Evolutionary conservation across 1,140 invertebrate species (phyloP).

Genomic region (Drosophila elegans): DNA sequence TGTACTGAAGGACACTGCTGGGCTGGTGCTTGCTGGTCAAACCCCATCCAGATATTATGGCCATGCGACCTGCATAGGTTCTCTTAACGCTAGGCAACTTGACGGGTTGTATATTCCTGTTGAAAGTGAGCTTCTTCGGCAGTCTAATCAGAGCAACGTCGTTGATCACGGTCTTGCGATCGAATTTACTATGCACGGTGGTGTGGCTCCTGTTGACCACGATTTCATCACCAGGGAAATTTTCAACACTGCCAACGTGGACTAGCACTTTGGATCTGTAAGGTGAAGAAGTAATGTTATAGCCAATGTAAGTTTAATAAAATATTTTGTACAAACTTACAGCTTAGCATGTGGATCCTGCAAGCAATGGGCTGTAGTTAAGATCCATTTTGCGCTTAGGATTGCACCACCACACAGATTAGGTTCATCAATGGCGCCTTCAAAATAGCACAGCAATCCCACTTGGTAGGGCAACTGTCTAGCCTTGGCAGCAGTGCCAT

Average conservation of each 20-base stretch:
- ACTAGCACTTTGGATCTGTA: conserved; percentile 25
- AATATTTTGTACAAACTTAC: conserved; percentile 18
- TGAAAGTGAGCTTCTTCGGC: conserved; percentile 24
- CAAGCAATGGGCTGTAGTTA: conserved; percentile 64
- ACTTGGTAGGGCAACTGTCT: conserved; percentile 55
- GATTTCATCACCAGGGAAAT: neutral
- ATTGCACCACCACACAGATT: conserved; percentile 57
- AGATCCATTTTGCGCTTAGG: conserved; percentile 42
- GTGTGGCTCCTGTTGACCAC: conserved; percentile 6
- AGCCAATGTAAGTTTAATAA: neutral
- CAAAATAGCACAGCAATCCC: conserved; percentile 26
- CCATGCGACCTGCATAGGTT: conserved; percentile 1
- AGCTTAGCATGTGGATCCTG: conserved; percentile 22
- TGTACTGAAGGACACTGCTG: conserved; percentile 32
- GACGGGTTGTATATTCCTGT: conserved; percentile 9
- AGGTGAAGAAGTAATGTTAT: neutral
- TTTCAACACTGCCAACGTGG: conserved; percentile 24
- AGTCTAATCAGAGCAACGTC: conserved; percentile 50
- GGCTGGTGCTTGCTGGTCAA: conserved; percentile 6
- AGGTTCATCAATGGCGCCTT: neutral
- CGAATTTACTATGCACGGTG: conserved; percentile 30
- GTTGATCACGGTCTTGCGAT: conserved; percentile 28
- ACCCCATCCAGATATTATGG: conserved; percentile 54
- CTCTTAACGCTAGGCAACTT: conserved; percentile 19
- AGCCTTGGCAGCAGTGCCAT: conserved; percentile 29